Base-by-base conservation (phyloP, 2,888 invertebrate genomes). In the Tenthredo notha region DNA sequence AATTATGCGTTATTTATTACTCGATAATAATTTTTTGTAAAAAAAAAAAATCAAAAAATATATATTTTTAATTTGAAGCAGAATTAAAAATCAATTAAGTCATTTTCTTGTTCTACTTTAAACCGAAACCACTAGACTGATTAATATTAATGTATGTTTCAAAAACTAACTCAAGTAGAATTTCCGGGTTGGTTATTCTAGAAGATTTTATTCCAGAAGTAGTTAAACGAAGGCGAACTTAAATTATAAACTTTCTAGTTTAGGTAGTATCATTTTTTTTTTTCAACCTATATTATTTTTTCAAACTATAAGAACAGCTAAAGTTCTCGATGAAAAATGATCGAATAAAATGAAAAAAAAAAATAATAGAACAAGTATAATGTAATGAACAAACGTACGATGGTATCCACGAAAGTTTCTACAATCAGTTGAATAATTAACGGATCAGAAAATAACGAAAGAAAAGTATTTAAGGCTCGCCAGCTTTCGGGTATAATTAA, bases 1-100 rank as follows among this genome's bases (percentile, higher is more conserved):
- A 78, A 90, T 90, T 87, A 47, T 21, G 12, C 25, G 9, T 15
- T 50, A 25, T 29, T 15, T 18, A 25, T 29, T 75, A 47, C 10
- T 50, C 25, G 12, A 47, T 47, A 47, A 47, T 65, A 29, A 65
- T 29, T 47, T 15, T 12, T 47, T 47, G 47, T 12, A 15, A 47
- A 12, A 15, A 15, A 47, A 47, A 2, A 47, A 47, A 47, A 3
- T 7, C n/a, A n/a, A n/a, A n/a, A n/a, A 43, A 43, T 7, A 0
- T n/a, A 40, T 47, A 43, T 43, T 43, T 43, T 12, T 43, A 12
- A 12, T 3, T 33, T 33, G 10, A 47, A 15, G 47, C 47, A 12
- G 15, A 47, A 47, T 25, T 25, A 12, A 0, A 12, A 61, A 61
- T 61, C 12, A 10, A 61, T 61, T 12, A 0, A 61, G 0, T 61